These are phyloP conservation scores for Champsocephalus esox DNA, from an alignment of 2,797 vertebrate species.

Conservation along the genomic window DNA sequence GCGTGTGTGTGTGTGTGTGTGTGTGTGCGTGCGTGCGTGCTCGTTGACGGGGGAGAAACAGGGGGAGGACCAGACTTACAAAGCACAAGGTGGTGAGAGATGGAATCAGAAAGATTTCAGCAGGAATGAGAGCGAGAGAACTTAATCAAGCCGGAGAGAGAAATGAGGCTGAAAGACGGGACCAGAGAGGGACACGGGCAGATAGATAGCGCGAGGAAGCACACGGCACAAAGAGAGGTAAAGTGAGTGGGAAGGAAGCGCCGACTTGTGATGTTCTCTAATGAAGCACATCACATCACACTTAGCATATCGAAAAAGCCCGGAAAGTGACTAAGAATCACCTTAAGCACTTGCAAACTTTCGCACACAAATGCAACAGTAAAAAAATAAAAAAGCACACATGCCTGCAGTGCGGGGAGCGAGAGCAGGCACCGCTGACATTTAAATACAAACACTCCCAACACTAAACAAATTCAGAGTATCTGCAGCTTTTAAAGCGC, in stretches of 20 bases:
- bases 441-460: conserved; percentile 8
- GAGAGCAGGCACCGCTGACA: conserved; percentile 1
- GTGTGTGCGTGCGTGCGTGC: neutral
- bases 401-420: conserved; percentile 13
- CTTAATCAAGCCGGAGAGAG: conserved; percentile 34
- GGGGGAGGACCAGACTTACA: conserved; percentile 23
- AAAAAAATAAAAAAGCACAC: neutral
- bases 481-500: neutral
- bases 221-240: neutral
- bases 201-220: conserved; percentile 9
- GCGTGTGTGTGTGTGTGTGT: neutral
- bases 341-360: conserved; percentile 1
- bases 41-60: conserved; percentile 6
- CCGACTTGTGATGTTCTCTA: conserved; percentile 30
- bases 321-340: conserved; percentile 19
- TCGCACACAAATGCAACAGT: neutral
- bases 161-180: conserved; percentile 1
- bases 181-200: neutral
- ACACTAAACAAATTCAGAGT: neutral
- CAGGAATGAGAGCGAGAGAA: conserved; percentile 37
- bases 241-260: conserved; percentile 2
- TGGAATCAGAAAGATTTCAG: conserved; percentile 28
- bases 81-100: conserved; percentile 16
- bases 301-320: conserved; percentile 14
- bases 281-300: conserved; percentile 44